Conservation (phyloP, 2,888 invertebrate species). For the Callimorpha dominula region DNA sequence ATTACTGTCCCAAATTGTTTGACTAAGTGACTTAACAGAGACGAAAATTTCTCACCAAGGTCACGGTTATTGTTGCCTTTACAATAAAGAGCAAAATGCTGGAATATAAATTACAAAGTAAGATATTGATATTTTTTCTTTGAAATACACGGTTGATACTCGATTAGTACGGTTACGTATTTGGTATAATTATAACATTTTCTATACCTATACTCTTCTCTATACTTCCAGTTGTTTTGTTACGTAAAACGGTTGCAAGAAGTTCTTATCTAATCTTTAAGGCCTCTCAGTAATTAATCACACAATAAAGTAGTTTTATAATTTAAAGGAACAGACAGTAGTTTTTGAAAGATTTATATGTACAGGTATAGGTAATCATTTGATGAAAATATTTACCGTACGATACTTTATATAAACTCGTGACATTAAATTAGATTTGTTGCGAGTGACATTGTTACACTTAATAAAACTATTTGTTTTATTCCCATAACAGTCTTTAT, state of each 20-base stretch:
- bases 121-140: background rate
- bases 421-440: slow-evolving; percentile 19
- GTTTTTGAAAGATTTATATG: background rate
- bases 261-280: background rate
- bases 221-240: background rate
- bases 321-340: background rate
- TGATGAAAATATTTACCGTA: slow-evolving; percentile 9
- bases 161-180: too few relatives aligned
- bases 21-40: background rate
- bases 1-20: background rate
- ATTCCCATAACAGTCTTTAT: slow-evolving; percentile 84
- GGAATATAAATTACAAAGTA: background rate
- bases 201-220: background rate
- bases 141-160: background rate
- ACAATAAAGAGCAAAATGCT: background rate
- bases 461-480: slow-evolving; percentile 38
- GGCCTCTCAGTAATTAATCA: background rate
- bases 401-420: background rate
- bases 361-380: background rate
- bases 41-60: background rate
- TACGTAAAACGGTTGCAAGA: background rate
- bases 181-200: background rate
- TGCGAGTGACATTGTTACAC: background rate
- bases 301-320: background rate
- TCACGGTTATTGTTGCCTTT: too few relatives aligned